Evolutionary conservation across 1,140 invertebrate genomes (phyloP), one percentile per base, ranked within the genome.

Genomic region (Sipha flava): DNA sequence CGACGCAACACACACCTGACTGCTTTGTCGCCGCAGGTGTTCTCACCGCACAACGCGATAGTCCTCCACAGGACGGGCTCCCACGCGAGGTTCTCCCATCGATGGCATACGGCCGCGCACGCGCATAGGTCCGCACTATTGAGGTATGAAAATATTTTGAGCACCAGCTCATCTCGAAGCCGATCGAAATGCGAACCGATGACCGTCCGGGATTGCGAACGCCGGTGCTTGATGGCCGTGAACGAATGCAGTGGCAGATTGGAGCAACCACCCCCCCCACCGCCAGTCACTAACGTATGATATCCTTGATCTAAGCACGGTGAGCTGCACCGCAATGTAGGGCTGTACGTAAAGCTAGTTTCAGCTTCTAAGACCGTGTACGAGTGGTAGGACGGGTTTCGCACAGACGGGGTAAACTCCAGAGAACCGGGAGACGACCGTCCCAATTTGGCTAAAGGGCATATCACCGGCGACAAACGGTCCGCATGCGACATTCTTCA

Each of bases 21-120:
- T 77, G 92, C 89, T 83, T 89, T 88, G 85, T 93, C 92, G 0
- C 90, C 91, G 81, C 89, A 89, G 1, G 92, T 85, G 47, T 86
- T 85, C 81, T 90, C 90, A 45, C 91, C 90, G 47, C 88, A 87
- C 40, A 93, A 85, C 5, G 87, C 88, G 52, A 94, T 90, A 26
- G 87, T 88, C 77, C 90, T 88, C 94, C 93, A 95, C 1, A 95
- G 86, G 2, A 88, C 86, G 5, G 92, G 92, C 16, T 92, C 90
- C 94, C 94, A 95, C 18, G 91, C 92, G 26, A 96, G 88, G 57
- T 90, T 87, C 84, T 94, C 93, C 87, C 95, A 95, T 31, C 92
- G 86, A 16, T 90, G 86, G 83, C 93, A 96, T 0, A 96, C 94
- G 14, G 93, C 88, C 0, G 94, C 91, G 84, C 93, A 89, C 23